Conservation (phyloP, 2,797 vertebrate genomes). For the Spondyliosoma cantharus region DNA sequence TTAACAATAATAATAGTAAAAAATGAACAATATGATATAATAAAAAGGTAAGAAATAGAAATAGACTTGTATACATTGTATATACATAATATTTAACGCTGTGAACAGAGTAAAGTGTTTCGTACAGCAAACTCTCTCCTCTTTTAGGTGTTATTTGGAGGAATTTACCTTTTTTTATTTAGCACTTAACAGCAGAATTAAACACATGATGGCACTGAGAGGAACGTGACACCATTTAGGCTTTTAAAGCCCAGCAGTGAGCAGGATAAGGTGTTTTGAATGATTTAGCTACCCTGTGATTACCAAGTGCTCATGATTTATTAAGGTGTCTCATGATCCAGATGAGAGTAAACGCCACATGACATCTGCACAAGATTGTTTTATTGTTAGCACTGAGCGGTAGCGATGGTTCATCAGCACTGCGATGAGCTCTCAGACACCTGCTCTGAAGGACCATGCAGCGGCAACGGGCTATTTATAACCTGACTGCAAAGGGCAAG, state of each 20-base stretch:
- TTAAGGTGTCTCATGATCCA: neutral
- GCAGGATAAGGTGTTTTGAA: neutral
- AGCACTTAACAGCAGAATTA: neutral
- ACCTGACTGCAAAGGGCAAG: slow-evolving; percentile 57
- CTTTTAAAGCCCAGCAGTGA: slow-evolving; percentile 12
- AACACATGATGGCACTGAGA: neutral
- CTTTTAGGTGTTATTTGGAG: neutral
- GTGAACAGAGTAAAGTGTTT: neutral
- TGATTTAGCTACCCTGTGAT: neutral
- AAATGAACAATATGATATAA: too few species aligned
- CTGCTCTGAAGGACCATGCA: slow-evolving; percentile 54
- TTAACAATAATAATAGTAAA: too few species aligned
- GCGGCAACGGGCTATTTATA: slow-evolving; percentile 68
- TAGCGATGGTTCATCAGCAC: neutral
- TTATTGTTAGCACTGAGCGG: neutral
- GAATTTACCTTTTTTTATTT: neutral
- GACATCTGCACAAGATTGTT: neutral
- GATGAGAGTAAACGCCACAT: slow-evolving; percentile 8
- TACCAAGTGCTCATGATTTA: neutral
- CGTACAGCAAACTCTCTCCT: too few species aligned
- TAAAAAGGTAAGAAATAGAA: too few species aligned
- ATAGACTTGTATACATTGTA: too few species aligned
- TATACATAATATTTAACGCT: too few species aligned
- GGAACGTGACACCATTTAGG: neutral
- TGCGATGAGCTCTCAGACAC: slow-evolving; percentile 49